These are phyloP conservation scores for Lucinisca nassula DNA, from an alignment of 2,888 invertebrate genomes.

Conservation along the genomic window DNA sequence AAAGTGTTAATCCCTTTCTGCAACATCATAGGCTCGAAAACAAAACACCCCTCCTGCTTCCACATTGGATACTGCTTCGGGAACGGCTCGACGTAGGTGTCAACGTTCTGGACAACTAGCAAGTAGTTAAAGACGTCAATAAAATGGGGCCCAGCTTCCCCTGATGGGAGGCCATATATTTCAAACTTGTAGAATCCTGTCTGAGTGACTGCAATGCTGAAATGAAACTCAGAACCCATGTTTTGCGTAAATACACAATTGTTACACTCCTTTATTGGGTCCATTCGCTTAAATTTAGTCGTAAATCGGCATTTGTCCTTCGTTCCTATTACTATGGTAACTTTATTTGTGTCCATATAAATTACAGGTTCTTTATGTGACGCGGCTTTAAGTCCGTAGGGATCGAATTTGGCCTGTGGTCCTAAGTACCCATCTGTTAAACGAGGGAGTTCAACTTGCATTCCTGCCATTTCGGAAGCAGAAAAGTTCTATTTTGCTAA, in stretches of 20 bases:
- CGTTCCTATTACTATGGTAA: conserved; percentile 78
- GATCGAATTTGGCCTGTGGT: conserved; percentile 80
- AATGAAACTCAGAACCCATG: conserved; percentile 75
- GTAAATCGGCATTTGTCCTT: conserved; percentile 74
- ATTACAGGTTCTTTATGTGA: conserved; percentile 80
- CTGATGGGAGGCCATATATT: conserved; percentile 80
- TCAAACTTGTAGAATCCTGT: conserved; percentile 84
- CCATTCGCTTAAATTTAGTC: conserved; percentile 78
- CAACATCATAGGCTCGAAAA: conserved; percentile 79
- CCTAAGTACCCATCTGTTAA: conserved; percentile 83
- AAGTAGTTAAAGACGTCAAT: conserved; percentile 83
- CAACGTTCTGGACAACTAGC: conserved; percentile 69
- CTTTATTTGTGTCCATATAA: conserved; percentile 72
- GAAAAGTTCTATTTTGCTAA: not conserved
- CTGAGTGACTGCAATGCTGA: conserved; percentile 76
- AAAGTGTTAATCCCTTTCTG: conserved; percentile 73
- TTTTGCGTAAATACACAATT: conserved; percentile 77
- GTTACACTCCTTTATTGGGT: conserved; percentile 78
- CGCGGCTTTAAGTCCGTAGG: conserved; percentile 75
- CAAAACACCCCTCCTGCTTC: conserved; percentile 81
- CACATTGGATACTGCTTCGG: conserved; percentile 83
- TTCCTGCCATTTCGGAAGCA: conserved; percentile 48
- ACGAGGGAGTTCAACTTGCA: conserved; percentile 74
- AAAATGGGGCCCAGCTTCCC: conserved; percentile 82
- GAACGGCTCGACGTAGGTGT: conserved; percentile 74